phyloP scores from a whole-genome alignment of 2,113 vertebrate genomes.

The Rynchops niger region DNA sequence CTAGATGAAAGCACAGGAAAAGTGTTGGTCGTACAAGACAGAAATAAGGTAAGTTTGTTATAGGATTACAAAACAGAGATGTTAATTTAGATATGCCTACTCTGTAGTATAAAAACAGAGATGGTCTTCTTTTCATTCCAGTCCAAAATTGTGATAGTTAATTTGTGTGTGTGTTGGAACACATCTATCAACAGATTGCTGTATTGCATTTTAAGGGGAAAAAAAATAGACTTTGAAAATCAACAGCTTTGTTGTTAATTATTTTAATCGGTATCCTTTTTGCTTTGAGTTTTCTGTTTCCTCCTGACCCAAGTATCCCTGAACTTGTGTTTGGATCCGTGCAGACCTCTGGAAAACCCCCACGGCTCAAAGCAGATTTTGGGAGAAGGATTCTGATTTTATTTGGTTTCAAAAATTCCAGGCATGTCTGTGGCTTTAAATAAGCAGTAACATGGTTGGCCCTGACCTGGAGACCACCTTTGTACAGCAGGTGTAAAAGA shows the following conservation, averaged over 20 bases:
- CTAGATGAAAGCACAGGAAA: conserved; percentile 86
- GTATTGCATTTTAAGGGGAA: not conserved
- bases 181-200: not conserved
- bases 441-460: not conserved
- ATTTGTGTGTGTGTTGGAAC: not conserved
- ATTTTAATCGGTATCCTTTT: not conserved
- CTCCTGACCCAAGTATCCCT: not conserved
- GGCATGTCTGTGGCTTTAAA: not conserved
- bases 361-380: not conserved
- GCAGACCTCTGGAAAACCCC: not conserved
- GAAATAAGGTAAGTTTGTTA: conserved; percentile 83
- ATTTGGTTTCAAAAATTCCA: not conserved
- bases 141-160: not conserved
- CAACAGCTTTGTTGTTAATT: not conserved
- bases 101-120: not conserved
- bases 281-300: not conserved
- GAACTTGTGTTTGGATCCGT: not conserved
- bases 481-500: not conserved
- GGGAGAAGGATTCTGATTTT: not conserved
- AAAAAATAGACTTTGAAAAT: not conserved
- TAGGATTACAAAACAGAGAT: not conserved
- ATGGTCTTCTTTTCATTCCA: not conserved
- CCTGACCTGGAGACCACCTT: not conserved
- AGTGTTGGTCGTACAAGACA: conserved; percentile 93
- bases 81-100: not conserved